Conservation (phyloP, 1,140 invertebrate genomes). For the Drosophila biarmipes region DNA sequence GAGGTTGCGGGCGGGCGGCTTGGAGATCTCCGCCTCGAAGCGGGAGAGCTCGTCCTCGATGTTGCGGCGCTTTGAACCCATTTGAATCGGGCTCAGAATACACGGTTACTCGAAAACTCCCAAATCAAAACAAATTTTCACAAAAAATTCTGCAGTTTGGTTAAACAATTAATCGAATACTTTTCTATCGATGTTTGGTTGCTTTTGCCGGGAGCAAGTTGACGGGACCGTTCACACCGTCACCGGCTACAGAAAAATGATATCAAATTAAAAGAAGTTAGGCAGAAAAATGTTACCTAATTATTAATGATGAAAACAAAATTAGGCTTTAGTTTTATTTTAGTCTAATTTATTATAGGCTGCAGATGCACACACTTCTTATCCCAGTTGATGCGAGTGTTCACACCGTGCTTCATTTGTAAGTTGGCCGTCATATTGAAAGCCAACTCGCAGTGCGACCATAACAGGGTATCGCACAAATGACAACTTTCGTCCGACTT, state of each 20-base stretch:
- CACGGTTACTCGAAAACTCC: not conserved
- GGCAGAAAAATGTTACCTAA: too few species aligned
- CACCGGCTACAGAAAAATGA: too few species aligned
- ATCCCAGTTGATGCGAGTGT: too few species aligned
- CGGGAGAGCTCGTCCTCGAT: slow-evolving; percentile 95
- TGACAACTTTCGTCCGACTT: not conserved
- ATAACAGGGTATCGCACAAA: not conserved
- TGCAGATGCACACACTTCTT: too few species aligned
- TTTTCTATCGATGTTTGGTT: not conserved
- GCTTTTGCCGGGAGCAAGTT: too few species aligned
- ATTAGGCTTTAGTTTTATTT: too few species aligned
- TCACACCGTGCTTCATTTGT: too few species aligned
- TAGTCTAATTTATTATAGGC: too few species aligned
- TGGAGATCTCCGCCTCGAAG: slow-evolving; percentile 94
- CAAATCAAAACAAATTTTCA: slow-evolving; percentile 51
- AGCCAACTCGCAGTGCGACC: not conserved
- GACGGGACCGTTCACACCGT: too few species aligned
- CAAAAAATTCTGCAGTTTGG: slow-evolving; percentile 25
- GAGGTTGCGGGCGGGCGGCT: slow-evolving; percentile 70
- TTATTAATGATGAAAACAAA: too few species aligned
- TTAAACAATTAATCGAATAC: not conserved
- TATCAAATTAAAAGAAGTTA: too few species aligned
- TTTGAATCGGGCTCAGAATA: slow-evolving; percentile 9
- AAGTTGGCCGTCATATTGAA: not conserved
- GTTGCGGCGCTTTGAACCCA: slow-evolving; percentile 82